Conservation (phyloP, 2,113 vertebrate species). For the Tachysurus fulvidraco region DNA sequence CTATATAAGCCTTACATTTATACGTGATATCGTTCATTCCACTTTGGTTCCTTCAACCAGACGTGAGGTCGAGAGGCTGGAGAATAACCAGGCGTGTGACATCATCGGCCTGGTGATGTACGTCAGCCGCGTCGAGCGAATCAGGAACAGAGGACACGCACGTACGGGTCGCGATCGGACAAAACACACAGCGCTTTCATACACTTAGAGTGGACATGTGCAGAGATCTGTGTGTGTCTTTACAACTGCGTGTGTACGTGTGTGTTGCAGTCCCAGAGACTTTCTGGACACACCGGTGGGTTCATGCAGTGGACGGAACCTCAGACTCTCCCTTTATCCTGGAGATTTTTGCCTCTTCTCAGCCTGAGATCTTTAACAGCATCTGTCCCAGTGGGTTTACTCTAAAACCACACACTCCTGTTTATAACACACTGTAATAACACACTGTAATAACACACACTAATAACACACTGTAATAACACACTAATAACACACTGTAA, state of each 20-base stretch:
- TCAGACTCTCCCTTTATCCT: conserved; percentile 83
- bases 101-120: conserved; percentile 87
- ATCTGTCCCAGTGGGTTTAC: conserved; percentile 81
- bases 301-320: conserved; percentile 83
- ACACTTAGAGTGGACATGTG: not conserved
- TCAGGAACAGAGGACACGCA: conserved; percentile 77
- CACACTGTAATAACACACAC: not conserved
- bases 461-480: not conserved
- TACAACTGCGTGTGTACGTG: not conserved
- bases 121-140: conserved; percentile 84
- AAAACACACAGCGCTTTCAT: not conserved
- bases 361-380: conserved; percentile 85
- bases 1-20: not conserved
- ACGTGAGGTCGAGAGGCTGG: conserved; percentile 76
- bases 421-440: no score
- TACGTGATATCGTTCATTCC: not conserved
- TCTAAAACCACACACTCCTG: not conserved
- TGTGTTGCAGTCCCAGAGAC: conserved; percentile 77
- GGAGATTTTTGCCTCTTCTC: conserved; percentile 90
- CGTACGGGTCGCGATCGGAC: conserved; percentile 52
- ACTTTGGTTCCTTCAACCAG: conserved; percentile 65
- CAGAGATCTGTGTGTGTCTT: not conserved
- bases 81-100: conserved; percentile 79
- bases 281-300: conserved; percentile 90
- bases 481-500: not conserved